Evolutionary conservation across 2,888 invertebrate genomes (phyloP).

Genomic region (Thecophora atra): DNA sequence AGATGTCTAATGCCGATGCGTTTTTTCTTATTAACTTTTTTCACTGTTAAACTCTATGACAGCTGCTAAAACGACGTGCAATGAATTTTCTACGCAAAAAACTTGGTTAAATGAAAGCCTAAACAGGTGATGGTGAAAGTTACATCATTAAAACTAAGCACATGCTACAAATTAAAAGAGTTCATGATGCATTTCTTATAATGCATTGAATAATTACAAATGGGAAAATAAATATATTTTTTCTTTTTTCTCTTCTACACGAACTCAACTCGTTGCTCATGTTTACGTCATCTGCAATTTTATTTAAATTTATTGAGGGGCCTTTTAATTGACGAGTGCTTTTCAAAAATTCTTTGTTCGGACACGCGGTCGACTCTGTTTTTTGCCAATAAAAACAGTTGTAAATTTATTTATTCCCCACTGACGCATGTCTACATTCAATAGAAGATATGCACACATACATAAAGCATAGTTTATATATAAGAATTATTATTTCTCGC

Average conservation of each 20-base stretch:
- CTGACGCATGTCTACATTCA: not conserved
- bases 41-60: not conserved
- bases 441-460: not conserved
- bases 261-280: not conserved
- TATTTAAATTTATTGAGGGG: not conserved
- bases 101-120: not conserved
- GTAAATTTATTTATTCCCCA: not conserved
- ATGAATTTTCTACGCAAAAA: not conserved
- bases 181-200: not conserved
- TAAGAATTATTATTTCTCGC: not conserved
- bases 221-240: not conserved
- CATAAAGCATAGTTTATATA: not conserved
- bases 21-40: too few relatives aligned
- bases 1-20: too few relatives aligned
- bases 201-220: not conserved
- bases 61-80: conserved; percentile 10
- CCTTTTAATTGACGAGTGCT: not conserved
- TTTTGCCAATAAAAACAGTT: not conserved
- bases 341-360: not conserved
- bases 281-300: not conserved
- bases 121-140: conserved; percentile 22
- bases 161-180: conserved; percentile 2
- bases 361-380: not conserved
- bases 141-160: not conserved
- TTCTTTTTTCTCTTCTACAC: not conserved